Conservation (phyloP, 1,140 invertebrate genomes). For the Lordiphosa clarofinis region DNA sequence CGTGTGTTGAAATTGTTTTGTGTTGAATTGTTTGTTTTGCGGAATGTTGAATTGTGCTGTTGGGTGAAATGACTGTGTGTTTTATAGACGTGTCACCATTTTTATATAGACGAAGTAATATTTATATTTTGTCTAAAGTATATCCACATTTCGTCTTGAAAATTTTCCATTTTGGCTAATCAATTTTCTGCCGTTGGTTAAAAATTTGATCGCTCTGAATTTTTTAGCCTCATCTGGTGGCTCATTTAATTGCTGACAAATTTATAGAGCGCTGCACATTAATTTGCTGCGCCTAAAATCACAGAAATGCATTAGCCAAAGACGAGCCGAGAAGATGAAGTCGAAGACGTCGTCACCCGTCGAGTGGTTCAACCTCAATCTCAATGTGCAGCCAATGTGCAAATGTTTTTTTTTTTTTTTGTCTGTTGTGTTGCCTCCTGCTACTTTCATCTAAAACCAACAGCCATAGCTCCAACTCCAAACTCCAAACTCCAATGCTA, state of each 20-base stretch:
- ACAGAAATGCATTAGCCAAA: slow-evolving; percentile 70
- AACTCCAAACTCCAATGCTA: slow-evolving; percentile 22
- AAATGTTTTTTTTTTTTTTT: slow-evolving; percentile 36
- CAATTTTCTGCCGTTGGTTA: too few species aligned
- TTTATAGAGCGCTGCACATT: slow-evolving; percentile 78
- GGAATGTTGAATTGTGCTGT: too few species aligned
- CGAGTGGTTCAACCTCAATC: slow-evolving; percentile 56
- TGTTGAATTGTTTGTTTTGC: too few species aligned
- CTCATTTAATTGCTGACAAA: slow-evolving; percentile 76
- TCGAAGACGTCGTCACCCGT: slow-evolving; percentile 34
- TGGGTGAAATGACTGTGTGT: too few species aligned
- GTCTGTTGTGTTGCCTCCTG: slow-evolving; percentile 13
- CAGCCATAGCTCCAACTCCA: slow-evolving; percentile 25
- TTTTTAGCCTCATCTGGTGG: slow-evolving; percentile 18
- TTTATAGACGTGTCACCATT: too few species aligned
- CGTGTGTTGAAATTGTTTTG: too few species aligned
- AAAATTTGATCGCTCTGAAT: neutral
- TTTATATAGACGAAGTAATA: too few species aligned
- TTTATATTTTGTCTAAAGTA: too few species aligned
- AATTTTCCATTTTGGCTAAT: too few species aligned
- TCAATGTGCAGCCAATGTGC: slow-evolving; percentile 66
- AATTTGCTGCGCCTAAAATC: slow-evolving; percentile 74
- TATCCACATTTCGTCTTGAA: too few species aligned
- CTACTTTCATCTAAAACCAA: slow-evolving; percentile 57
- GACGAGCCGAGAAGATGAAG: slow-evolving; percentile 14